Evolutionary conservation across 92 coral and sea anemone genomes (phyloP).

Genomic region (Epizoanthus stellaris): DNA sequence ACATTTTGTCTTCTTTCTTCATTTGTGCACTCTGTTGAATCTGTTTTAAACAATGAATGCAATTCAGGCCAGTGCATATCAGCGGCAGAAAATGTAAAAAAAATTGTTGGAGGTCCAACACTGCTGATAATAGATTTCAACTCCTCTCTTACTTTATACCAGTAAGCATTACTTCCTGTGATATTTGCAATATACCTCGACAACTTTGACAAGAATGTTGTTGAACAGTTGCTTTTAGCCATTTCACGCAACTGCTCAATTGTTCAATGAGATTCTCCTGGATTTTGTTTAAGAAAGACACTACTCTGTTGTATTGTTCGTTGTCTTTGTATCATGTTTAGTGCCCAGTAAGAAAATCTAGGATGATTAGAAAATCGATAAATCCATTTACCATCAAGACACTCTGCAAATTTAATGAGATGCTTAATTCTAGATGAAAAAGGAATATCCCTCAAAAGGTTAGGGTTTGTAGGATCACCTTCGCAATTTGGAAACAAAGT

Average conservation of each 20-base stretch:
- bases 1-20: constrained; percentile 28
- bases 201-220: constrained; percentile 46
- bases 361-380: constrained; percentile 45
- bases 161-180: constrained; percentile 2
- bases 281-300: constrained; percentile 29
- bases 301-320: constrained; percentile 40
- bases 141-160: no score
- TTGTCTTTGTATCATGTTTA: constrained; percentile 40
- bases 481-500: constrained; percentile 3
- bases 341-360: constrained; percentile 23
- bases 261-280: constrained; percentile 43
- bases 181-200: constrained; percentile 34
- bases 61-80: constrained; percentile 6
- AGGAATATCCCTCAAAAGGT: constrained; percentile 5
- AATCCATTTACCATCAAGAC: constrained; percentile 3
- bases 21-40: background rate
- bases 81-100: constrained; percentile 26
- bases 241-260: constrained; percentile 31
- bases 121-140: background rate
- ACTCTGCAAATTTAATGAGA: constrained; percentile 26
- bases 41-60: background rate
- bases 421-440: constrained; percentile 3
- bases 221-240: constrained; percentile 23
- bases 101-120: constrained; percentile 14
- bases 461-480: constrained; percentile 1